Conservation (phyloP, 2,113 vertebrate genomes). For the Onychorhynchus coronatus region DNA sequence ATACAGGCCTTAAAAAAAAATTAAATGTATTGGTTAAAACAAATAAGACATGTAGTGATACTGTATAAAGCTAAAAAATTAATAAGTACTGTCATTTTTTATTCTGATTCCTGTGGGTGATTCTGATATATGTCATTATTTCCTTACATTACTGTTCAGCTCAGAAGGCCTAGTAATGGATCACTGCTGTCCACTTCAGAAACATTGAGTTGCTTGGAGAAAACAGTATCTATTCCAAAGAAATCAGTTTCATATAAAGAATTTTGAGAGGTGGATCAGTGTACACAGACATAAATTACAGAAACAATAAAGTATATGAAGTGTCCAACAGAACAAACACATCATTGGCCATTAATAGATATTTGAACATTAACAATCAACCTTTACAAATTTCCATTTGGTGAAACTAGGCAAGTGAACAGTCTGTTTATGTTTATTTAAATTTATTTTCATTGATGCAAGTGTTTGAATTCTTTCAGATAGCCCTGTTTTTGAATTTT, state of each 20-base stretch:
- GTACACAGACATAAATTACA: background rate
- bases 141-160: background rate
- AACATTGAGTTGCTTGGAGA: background rate
- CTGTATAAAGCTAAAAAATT: background rate
- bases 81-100: background rate
- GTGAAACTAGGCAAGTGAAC: background rate
- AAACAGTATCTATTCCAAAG: background rate
- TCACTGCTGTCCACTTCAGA: background rate
- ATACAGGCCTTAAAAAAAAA: background rate
- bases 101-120: background rate
- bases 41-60: background rate
- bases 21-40: background rate
- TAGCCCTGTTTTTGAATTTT: background rate
- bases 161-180: background rate
- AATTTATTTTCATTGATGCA: background rate
- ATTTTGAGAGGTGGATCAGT: background rate
- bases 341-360: rapidly evolving
- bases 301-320: background rate
- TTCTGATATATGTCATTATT: background rate
- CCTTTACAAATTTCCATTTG: background rate
- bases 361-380: background rate
- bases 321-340: rapidly evolving
- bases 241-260: background rate
- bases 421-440: background rate
- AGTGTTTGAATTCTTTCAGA: background rate